A percentile compares a stretch with the other conserved stretches of the same genome.
phyloP scores from a whole-genome alignment of 2,888 invertebrate genomes.

The Leptinotarsa tumamoca region DNA sequence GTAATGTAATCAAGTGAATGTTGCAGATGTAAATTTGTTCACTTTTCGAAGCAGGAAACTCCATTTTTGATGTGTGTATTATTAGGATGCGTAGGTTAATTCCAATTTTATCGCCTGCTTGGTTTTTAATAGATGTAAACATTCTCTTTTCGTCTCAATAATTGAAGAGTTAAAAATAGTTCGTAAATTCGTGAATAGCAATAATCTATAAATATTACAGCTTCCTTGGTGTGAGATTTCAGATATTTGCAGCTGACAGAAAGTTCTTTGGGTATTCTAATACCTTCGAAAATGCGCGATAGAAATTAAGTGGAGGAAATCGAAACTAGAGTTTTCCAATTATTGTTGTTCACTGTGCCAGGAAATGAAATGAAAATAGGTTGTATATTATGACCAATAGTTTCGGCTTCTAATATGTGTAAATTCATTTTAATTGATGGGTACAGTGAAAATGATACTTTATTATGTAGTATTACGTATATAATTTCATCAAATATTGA shows the following conservation, averaged over 20 bases:
- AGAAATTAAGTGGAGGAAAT: neutral
- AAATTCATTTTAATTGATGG: too few species aligned
- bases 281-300: neutral
- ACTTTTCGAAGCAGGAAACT: slow-evolving; percentile 5
- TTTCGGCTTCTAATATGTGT: too few species aligned
- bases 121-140: slow-evolving; percentile 18
- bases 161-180: slow-evolving; percentile 23
- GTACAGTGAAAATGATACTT: too few species aligned
- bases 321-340: too few species aligned
- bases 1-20: too few species aligned
- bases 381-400: too few species aligned
- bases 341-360: too few species aligned
- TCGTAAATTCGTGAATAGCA: neutral
- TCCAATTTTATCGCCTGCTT: slow-evolving; percentile 2
- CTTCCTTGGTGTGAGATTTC: neutral
- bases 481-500: too few species aligned
- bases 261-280: neutral
- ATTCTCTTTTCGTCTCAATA: slow-evolving; percentile 4
- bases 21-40: neutral
- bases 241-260: neutral
- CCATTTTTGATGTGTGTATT: neutral
- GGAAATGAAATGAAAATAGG: too few species aligned
- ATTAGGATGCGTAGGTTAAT: neutral
- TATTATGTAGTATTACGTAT: too few species aligned
- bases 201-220: neutral